phyloP scores from a whole-genome alignment of 2,797 vertebrate species.

The Rallus crepitans region DNA sequence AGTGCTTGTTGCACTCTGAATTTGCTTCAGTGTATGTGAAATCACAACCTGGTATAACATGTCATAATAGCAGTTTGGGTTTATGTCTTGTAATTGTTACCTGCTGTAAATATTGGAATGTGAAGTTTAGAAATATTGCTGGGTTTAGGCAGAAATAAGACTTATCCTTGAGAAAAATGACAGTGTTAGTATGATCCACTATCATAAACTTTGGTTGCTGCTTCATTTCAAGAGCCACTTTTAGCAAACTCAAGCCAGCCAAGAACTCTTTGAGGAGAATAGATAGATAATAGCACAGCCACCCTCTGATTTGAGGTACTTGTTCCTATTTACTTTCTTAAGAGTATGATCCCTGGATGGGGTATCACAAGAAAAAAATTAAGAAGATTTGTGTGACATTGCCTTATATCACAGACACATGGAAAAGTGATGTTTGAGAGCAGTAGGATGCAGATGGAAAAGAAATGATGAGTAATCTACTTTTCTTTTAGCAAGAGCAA shows the following conservation, averaged over 20 bases:
- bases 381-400: neutral
- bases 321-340: neutral
- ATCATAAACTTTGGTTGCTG: neutral
- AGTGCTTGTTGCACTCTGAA: neutral
- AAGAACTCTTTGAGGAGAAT: neutral
- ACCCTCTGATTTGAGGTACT: neutral
- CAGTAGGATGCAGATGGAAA: neutral
- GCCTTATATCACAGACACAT: neutral
- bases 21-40: neutral
- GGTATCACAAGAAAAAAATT: neutral
- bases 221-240: neutral
- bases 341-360: neutral
- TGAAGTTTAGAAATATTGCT: neutral
- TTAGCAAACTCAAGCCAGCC: neutral
- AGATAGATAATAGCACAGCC: neutral
- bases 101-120: neutral
- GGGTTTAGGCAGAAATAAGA: neutral
- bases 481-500: neutral
- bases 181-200: neutral
- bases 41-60: neutral
- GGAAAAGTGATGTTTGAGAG: neutral
- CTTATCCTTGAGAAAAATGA: neutral
- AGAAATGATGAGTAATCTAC: neutral
- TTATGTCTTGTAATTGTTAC: neutral
- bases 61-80: neutral